Conservation (phyloP, 2,113 vertebrate genomes). For the Myotis yumanensis region DNA sequence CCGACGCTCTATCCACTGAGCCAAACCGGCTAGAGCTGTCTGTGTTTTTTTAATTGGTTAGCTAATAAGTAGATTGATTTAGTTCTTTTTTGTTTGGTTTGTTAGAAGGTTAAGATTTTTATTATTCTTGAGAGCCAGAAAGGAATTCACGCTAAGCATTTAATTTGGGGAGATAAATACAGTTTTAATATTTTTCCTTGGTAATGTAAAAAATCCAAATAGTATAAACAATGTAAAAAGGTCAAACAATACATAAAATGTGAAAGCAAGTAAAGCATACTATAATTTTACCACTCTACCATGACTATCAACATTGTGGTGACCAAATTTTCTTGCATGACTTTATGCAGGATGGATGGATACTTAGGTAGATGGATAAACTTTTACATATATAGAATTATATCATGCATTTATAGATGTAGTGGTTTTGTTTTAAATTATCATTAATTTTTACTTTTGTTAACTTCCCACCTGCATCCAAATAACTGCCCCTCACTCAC, state of each 20-base stretch:
- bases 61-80: background rate
- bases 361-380: background rate
- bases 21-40: no score
- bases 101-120: background rate
- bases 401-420: background rate
- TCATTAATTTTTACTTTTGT: background rate
- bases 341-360: background rate
- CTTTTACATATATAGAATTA: background rate
- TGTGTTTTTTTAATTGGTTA: background rate
- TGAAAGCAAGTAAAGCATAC: background rate
- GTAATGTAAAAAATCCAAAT: background rate
- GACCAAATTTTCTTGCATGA: background rate
- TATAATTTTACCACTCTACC: background rate
- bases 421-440: background rate
- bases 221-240: background rate
- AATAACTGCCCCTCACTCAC: background rate
- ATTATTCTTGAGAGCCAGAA: background rate
- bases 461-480: background rate
- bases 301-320: background rate
- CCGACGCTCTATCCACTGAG: no score
- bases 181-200: background rate
- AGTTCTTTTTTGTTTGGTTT: background rate
- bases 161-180: conserved; percentile 8
- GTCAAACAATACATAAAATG: background rate
- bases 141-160: background rate